Conservation (phyloP, 2,888 invertebrate genomes). For the Eupithecia subumbrata region DNA sequence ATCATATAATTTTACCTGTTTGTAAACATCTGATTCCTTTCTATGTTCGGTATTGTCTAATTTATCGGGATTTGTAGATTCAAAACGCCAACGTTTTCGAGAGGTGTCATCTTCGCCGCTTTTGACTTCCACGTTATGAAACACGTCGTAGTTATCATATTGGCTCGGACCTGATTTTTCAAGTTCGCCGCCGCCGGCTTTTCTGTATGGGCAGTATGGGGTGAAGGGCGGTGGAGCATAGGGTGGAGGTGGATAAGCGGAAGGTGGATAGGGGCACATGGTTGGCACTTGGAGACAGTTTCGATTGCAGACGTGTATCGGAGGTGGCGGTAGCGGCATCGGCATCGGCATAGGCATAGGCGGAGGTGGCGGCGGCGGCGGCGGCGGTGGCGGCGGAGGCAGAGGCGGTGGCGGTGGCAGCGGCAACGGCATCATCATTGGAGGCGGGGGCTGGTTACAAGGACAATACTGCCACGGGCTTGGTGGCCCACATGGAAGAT, state of each 20-base stretch:
- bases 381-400: neutral
- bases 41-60: constrained; percentile 28
- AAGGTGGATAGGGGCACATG: neutral
- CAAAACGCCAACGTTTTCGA: constrained; percentile 37
- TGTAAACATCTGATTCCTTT: constrained; percentile 46
- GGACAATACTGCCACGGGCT: constrained; percentile 57
- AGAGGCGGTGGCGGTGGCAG: neutral
- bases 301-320: constrained; percentile 38
- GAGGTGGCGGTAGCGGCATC: constrained; percentile 31
- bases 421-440: neutral
- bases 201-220: constrained; percentile 38
- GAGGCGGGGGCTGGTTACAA: constrained; percentile 51
- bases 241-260: constrained; percentile 15
- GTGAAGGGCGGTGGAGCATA: constrained; percentile 38
- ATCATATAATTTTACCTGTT: constrained; percentile 53
- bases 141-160: constrained; percentile 58
- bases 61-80: constrained; percentile 18
- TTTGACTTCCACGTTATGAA: constrained; percentile 56
- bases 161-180: constrained; percentile 47
- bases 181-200: constrained; percentile 42
- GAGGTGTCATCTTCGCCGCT: constrained; percentile 51
- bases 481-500: constrained; percentile 26
- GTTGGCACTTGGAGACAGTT: constrained; percentile 37
- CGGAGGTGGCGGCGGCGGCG: neutral
- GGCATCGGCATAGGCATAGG: neutral